phyloP scores from a whole-genome alignment of 1,140 invertebrate genomes.

The Drosophila ogumai region DNA sequence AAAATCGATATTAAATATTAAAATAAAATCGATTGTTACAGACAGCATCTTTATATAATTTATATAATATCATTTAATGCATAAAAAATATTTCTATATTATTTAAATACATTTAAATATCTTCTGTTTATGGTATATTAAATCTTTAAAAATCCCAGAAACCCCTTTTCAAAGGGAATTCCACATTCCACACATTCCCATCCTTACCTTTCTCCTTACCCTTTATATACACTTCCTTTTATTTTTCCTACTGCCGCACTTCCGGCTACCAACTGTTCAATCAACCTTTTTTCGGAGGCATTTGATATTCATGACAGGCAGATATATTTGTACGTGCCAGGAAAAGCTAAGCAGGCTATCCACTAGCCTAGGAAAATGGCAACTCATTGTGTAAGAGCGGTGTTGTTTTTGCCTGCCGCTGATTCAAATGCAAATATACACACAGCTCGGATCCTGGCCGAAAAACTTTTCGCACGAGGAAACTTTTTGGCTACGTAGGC shows the following conservation, averaged over 20 bases:
- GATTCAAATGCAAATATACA: conserved; percentile 77
- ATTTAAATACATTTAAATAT: background rate
- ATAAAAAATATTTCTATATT: too few species aligned
- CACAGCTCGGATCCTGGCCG: conserved; percentile 20
- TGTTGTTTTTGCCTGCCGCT: conserved; percentile 49
- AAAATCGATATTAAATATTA: background rate
- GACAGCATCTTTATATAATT: background rate
- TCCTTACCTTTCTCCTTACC: background rate
- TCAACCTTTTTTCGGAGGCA: conserved; percentile 63
- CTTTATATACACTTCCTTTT: conserved; percentile 22
- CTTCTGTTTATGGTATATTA: too few species aligned
- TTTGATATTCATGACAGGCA: conserved; percentile 78
- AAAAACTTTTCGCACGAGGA: conserved; percentile 75
- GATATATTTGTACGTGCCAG: conserved; percentile 76
- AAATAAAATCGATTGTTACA: background rate
- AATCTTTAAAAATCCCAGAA: background rate
- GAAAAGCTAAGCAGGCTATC: conserved; percentile 71
- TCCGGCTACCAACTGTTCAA: conserved; percentile 66
- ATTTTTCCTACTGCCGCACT: conserved; percentile 47
- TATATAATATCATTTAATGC: background rate
- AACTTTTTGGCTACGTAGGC: conserved; percentile 70
- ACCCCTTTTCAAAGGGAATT: conserved; percentile 5
- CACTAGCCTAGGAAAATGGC: conserved; percentile 47
- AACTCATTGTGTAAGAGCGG: conserved; percentile 61
- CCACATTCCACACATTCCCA: background rate